These are phyloP conservation scores for Coracopsis vasa DNA, from an alignment of 2,113 vertebrate species.

Conservation along the genomic window DNA sequence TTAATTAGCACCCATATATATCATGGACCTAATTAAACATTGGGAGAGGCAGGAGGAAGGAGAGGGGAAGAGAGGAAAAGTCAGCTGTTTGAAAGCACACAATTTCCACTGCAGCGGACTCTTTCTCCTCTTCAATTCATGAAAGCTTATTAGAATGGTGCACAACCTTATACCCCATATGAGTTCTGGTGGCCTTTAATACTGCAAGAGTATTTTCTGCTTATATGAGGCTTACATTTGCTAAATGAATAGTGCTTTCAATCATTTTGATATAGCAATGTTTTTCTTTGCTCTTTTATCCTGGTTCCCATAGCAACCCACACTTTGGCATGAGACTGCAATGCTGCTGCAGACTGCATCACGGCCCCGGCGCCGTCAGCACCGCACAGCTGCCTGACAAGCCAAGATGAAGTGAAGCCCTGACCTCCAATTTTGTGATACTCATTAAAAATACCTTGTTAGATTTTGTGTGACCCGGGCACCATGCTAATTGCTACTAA, in stretches of 20 bases:
- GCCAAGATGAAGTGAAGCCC: not conserved
- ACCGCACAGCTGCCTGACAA: not conserved
- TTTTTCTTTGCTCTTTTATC: not conserved
- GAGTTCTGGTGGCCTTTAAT: rapidly evolving
- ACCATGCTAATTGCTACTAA: not conserved
- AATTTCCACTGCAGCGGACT: not conserved
- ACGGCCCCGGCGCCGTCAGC: not conserved
- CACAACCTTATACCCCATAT: not conserved
- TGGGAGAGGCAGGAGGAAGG: not conserved
- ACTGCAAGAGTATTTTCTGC: not conserved
- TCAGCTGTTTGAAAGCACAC: not conserved
- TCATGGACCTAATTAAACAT: constrained; percentile 36
- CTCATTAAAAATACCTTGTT: not conserved
- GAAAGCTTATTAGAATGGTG: not conserved
- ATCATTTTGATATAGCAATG: not conserved
- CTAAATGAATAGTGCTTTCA: not conserved
- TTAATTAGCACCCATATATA: constrained; percentile 31
- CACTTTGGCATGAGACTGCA: not conserved
- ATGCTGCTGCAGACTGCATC: constrained; percentile 38
- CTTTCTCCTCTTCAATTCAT: not conserved
- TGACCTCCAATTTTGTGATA: not conserved
- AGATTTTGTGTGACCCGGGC: not conserved
- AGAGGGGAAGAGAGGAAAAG: not conserved
- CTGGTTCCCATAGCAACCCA: constrained; percentile 42
- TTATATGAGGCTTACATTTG: not conserved